Evolutionary conservation across 2,888 invertebrate species (phyloP).

Genomic region (Standfussiana lucernea): DNA sequence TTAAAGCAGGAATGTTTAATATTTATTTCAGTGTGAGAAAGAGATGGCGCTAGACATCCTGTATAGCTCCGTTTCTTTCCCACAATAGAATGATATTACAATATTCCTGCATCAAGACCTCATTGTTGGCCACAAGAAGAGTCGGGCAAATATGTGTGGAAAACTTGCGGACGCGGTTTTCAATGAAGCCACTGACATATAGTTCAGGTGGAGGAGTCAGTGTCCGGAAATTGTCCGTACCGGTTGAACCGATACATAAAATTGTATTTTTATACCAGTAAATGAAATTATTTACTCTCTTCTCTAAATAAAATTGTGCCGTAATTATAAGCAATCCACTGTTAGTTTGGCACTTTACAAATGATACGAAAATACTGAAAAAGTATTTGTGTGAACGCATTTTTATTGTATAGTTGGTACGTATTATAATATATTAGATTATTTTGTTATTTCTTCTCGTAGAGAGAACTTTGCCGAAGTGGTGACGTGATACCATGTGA

Average conservation of each 20-base stretch:
- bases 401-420: slow-evolving; percentile 49
- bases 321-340: slow-evolving; percentile 41
- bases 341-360: slow-evolving; percentile 37
- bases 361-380: slow-evolving; percentile 35
- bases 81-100: too few species aligned
- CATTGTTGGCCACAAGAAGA: too few species aligned
- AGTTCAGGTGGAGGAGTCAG: neutral
- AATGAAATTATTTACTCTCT: neutral
- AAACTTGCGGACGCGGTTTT: neutral
- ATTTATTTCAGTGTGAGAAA: too few species aligned
- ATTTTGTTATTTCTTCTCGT: slow-evolving; percentile 49
- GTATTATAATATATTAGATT: slow-evolving; percentile 24
- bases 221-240: neutral
- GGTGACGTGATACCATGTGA: slow-evolving; percentile 83
- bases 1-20: too few species aligned
- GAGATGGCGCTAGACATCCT: too few species aligned
- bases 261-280: neutral
- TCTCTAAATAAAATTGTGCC: slow-evolving; percentile 8
- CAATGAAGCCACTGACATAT: neutral
- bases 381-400: slow-evolving; percentile 58
- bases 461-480: slow-evolving; percentile 71
- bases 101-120: too few species aligned
- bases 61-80: too few species aligned
- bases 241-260: neutral
- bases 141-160: neutral